Evolutionary conservation across 2,888 invertebrate species (phyloP), one percentile per base, ranked within the genome.

Genomic region (Caenorhabditis becei): DNA sequence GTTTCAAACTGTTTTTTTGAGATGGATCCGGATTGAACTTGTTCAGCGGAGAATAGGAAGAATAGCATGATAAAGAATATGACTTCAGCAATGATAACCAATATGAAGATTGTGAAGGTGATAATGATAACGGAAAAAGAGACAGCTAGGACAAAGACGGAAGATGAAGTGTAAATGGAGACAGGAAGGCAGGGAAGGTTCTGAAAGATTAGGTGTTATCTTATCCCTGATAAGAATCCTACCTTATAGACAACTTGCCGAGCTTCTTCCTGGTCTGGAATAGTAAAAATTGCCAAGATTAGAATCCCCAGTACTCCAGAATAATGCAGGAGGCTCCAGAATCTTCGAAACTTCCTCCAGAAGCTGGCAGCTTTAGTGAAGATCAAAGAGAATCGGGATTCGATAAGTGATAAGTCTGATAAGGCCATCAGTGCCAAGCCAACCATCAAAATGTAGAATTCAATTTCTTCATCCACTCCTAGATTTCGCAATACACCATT

Each of bases 11-110:
- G 14, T 8, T 5, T 10, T 16, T 1, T 5, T 1, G 58, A 58
- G 0, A 58, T 58, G 20, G 10, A 11, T 1, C 58, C n/a, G 3
- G 58, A 58, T 16, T 58, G 58, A 8, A 58, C n/a, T 37, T 35
- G n/a, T 11, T 58, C 58, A 11, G 58, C 58, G 58, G 58, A 35
- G 8, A 58, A 11, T 7, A 58, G 35, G 16, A 58, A n/a, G 58
- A 37, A 16, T 18, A 58, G n/a, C 58, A 58, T 58, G 2, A 1
- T 10, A 18, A 58, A 58, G 35, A 58, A 58, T 1, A 35, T n/a
- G 1, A 4, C 1, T 37, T 58, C 58, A 1, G 58, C n/a, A 20
- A 28, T n/a, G 28, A 54, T n/a, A 1, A n/a, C n/a, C n/a, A 54
- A 16, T 4, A 54, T 3, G 54, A 28, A 54, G n/a, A 54, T 28